Percentiles rank a stretch among this genome's conserved stretches.
Evolutionary conservation across 2,888 invertebrate genomes (phyloP).

Genomic region (Lamellibrachia satsuma): DNA sequence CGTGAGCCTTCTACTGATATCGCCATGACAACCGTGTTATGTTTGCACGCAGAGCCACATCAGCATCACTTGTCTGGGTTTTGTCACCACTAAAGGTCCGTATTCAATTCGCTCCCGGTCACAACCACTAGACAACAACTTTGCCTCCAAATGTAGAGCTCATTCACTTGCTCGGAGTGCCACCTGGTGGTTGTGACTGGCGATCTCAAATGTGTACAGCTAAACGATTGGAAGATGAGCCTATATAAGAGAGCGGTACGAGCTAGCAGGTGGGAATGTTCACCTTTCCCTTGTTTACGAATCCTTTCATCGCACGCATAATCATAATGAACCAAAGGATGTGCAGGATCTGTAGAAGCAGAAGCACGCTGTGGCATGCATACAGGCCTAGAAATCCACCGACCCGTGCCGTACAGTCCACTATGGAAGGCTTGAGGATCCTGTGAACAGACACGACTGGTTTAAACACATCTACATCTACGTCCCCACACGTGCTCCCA

Average conservation of each 20-base stretch:
- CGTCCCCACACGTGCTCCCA: background rate
- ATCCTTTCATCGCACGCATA: slow-evolving; percentile 39
- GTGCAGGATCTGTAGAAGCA: slow-evolving; percentile 46
- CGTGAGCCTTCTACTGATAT: background rate
- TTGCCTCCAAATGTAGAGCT: background rate
- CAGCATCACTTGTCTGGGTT: background rate
- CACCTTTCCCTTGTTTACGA: slow-evolving; percentile 39
- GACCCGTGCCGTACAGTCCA: background rate
- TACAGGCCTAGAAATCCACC: slow-evolving; percentile 35
- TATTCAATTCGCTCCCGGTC: slow-evolving; percentile 13
- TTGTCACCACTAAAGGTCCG: slow-evolving; percentile 3
- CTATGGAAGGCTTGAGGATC: background rate
- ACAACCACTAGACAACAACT: background rate
- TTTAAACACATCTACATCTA: background rate
- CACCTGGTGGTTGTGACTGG: slow-evolving; percentile 8
- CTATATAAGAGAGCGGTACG: background rate
- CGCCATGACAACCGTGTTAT: background rate
- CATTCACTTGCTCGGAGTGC: background rate
- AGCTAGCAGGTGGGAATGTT: background rate
- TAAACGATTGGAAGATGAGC: background rate
- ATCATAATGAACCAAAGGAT: slow-evolving; percentile 68
- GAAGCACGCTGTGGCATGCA: slow-evolving; percentile 40
- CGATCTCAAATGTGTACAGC: background rate
- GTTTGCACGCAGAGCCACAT: background rate
- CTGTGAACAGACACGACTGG: slow-evolving; percentile 6